These are phyloP conservation scores for Branchinecta lindahli DNA, from an alignment of 1,140 invertebrate genomes.

Conservation along the genomic window DNA sequence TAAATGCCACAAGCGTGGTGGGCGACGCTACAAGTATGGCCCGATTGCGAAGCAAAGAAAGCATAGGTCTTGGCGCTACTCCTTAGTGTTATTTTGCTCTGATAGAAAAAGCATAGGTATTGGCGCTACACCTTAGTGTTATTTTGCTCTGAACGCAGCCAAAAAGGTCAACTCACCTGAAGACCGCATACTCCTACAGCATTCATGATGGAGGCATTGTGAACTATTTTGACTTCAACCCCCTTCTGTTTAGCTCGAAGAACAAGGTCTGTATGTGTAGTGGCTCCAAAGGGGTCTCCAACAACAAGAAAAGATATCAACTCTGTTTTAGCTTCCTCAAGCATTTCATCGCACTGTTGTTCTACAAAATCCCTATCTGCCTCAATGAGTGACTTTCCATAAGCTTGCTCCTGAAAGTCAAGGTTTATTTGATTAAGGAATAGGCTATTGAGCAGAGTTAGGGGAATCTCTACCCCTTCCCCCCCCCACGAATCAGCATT, in stretches of 20 bases:
- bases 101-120: no score
- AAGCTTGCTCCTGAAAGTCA: constrained; percentile 57
- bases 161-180: constrained; percentile 34
- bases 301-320: constrained; percentile 65
- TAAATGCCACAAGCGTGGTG: no score
- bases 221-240: constrained; percentile 60
- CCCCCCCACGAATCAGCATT: no score
- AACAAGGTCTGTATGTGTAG: constrained; percentile 90
- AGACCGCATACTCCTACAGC: constrained; percentile 94
- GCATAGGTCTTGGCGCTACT: no score
- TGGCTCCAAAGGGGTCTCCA: constrained; percentile 72
- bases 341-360: constrained; percentile 63
- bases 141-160: no score
- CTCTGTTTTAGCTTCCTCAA: constrained; percentile 50
- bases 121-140: no score
- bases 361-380: constrained; percentile 93
- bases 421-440: neutral
- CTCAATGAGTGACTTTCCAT: constrained; percentile 56
- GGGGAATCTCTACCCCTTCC: no score
- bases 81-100: no score
- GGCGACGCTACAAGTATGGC: no score
- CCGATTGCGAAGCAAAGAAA: no score
- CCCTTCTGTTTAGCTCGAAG: constrained; percentile 64
- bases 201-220: constrained; percentile 98
- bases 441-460: neutral